Conservation (phyloP, 2,888 invertebrate species). For the Dexiosoma caninum region DNA sequence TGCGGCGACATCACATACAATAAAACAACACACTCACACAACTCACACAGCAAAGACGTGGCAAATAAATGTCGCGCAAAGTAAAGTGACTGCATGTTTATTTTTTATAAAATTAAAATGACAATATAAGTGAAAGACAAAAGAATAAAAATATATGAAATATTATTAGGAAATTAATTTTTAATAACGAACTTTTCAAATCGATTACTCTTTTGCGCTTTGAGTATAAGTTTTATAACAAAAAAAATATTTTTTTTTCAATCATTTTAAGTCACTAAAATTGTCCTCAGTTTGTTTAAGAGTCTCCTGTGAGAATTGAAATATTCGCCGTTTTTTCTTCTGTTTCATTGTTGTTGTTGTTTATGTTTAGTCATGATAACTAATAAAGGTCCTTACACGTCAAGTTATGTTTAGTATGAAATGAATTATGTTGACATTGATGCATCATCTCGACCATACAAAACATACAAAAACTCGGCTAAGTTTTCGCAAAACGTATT, state of each 20-base stretch:
- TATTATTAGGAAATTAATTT: constrained; percentile 1
- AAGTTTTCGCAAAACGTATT: not conserved
- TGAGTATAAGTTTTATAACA: not conserved
- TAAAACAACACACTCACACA: not conserved
- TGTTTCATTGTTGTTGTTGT: not conserved
- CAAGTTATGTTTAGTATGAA: constrained; percentile 56
- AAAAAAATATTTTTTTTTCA: constrained; percentile 3
- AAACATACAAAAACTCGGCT: constrained; percentile 24
- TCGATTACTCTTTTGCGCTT: not conserved
- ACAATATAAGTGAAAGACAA: not conserved
- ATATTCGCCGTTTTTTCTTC: not conserved
- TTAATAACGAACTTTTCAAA: not conserved
- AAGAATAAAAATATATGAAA: not conserved
- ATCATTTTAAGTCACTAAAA: constrained; percentile 41
- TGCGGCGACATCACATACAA: constrained; percentile 49
- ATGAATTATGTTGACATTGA: constrained; percentile 64
- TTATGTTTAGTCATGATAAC: constrained; percentile 55
- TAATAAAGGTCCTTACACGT: constrained; percentile 56
- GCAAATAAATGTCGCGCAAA: constrained; percentile 24
- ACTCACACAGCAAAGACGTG: not conserved
- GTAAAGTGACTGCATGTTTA: constrained; percentile 20
- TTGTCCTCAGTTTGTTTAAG: constrained; percentile 27
- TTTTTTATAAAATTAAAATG: constrained; percentile 27
- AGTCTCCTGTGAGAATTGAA: constrained; percentile 57
- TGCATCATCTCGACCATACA: constrained; percentile 58